Conservation (phyloP, 2,113 vertebrate genomes). For the Plecturocebus donacophilus region DNA sequence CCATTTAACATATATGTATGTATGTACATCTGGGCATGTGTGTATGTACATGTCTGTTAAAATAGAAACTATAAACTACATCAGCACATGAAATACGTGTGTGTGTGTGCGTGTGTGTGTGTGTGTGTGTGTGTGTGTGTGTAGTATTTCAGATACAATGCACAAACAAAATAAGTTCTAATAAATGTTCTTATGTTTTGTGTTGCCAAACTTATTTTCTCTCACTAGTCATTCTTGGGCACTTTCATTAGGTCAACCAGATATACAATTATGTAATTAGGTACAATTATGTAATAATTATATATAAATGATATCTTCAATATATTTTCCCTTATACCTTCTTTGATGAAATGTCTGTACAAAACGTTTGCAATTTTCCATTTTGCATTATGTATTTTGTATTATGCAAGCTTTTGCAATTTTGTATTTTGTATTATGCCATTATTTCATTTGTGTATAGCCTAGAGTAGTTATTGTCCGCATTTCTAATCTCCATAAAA, state of each 20-base stretch:
- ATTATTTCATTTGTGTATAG: not conserved
- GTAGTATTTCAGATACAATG: not conserved
- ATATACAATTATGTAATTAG: not conserved
- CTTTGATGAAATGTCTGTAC: not conserved
- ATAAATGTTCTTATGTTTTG: not conserved
- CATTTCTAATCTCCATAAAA: not conserved
- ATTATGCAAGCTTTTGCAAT: not conserved
- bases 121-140: no score
- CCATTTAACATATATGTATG: not conserved
- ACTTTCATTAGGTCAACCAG: not conserved
- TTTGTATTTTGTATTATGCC: no score
- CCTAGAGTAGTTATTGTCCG: not conserved
- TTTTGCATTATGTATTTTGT: not conserved
- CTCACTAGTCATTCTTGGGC: not conserved
- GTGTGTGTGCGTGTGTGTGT: no score
- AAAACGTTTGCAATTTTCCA: not conserved
- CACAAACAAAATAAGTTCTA: not conserved
- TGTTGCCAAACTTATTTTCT: not conserved
- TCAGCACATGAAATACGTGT: not conserved
- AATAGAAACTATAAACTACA: not conserved
- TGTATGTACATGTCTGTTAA: not conserved
- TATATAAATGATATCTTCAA: not conserved
- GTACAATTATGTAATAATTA: not conserved
- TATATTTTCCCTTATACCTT: not conserved
- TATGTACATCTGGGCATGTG: not conserved